Evolutionary conservation across 2,797 vertebrate genomes (phyloP).

Genomic region (Pangasius djambal): DNA sequence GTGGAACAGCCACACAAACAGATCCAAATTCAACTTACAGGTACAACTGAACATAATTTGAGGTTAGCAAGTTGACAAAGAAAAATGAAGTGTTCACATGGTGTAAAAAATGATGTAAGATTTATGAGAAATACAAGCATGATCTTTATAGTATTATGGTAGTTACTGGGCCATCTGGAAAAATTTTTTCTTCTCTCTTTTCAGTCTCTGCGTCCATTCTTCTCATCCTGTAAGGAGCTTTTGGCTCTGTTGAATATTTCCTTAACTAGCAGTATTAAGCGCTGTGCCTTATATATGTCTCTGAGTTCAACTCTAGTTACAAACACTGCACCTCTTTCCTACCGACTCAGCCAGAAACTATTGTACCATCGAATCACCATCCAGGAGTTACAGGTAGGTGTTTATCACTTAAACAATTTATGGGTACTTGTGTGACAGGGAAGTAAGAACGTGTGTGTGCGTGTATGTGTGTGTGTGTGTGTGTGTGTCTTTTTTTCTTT

Average conservation of each 20-base stretch:
- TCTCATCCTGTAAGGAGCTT: slow-evolving; percentile 61
- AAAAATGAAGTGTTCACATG: background rate
- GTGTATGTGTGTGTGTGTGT: background rate
- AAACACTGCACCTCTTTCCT: slow-evolving; percentile 70
- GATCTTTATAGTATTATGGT: background rate
- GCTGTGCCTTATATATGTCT: slow-evolving; percentile 74
- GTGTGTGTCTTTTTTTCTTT: slow-evolving; percentile 41
- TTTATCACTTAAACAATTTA: background rate
- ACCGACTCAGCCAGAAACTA: slow-evolving; percentile 73
- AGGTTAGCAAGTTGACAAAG: background rate
- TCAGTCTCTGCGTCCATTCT: slow-evolving; percentile 67
- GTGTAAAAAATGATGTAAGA: background rate
- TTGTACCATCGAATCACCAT: slow-evolving; percentile 82
- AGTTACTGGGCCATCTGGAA: background rate
- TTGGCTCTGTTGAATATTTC: slow-evolving; percentile 80
- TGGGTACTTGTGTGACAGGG: background rate
- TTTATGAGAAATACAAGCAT: background rate
- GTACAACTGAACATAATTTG: slow-evolving; percentile 61
- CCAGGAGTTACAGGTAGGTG: slow-evolving; percentile 76
- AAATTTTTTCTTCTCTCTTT: slow-evolving; percentile 1
- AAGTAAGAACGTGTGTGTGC: background rate
- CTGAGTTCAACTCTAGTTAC: slow-evolving; percentile 75
- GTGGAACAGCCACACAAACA: slow-evolving; percentile 73
- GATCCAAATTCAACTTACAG: slow-evolving; percentile 77
- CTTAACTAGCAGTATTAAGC: slow-evolving; percentile 63